Percentiles rank a stretch among this genome's conserved stretches.
Conservation (phyloP, 2,113 vertebrate species). For the Prochilodus magdalenae region DNA sequence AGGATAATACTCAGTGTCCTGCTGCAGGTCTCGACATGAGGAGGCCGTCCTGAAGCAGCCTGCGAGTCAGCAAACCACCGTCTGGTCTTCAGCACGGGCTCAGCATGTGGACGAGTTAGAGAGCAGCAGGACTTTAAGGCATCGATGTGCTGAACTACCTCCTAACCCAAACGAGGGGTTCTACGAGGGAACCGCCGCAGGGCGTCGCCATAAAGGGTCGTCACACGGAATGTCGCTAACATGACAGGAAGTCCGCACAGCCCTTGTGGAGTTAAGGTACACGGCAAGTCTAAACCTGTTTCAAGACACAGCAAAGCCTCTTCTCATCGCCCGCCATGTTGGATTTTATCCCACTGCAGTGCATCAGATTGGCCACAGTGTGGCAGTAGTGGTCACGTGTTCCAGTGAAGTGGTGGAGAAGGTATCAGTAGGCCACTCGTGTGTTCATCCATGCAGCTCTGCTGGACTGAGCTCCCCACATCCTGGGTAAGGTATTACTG, state of each 20-base stretch:
- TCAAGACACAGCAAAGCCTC: neutral
- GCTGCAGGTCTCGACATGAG: neutral
- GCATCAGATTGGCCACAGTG: no score
- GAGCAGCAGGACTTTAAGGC: neutral
- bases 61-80: no score
- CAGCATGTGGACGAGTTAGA: neutral
- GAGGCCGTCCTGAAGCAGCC: no score
- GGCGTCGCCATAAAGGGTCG: neutral
- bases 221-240: neutral
- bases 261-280: neutral
- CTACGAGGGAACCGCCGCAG: neutral
- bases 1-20: neutral
- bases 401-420: no score
- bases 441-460: constrained; percentile 1
- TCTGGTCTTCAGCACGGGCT: no score
- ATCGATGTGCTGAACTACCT: neutral
- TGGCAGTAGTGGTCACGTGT: neutral
- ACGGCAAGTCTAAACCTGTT: neutral
- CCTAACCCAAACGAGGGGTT: no score
- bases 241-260: neutral
- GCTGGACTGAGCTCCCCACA: neutral
- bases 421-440: neutral
- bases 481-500: neutral
- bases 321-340: no score
- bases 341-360: no score